These are phyloP conservation scores for Lydus trimaculatus DNA, from an alignment of 2,888 invertebrate genomes.

Conservation along the genomic window DNA sequence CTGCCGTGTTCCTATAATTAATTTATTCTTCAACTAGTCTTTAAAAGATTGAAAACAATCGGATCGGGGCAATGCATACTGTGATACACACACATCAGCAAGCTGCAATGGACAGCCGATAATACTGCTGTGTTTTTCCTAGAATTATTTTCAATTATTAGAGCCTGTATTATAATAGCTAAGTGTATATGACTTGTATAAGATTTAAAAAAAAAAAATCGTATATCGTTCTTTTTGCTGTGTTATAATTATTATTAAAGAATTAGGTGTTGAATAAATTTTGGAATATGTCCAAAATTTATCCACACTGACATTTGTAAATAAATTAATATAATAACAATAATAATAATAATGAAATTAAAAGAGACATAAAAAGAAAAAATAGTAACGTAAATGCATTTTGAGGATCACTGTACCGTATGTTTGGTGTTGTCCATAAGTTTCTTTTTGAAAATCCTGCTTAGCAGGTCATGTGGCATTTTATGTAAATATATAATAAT, in stretches of 20 bases:
- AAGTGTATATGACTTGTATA: conserved; percentile 49
- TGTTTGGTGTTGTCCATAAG: conserved; percentile 58
- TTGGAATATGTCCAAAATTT: conserved; percentile 58
- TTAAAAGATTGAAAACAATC: conserved; percentile 28
- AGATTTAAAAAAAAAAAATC: conserved; percentile 23
- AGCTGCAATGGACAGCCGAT: conserved; percentile 55
- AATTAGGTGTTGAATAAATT: conserved; percentile 52
- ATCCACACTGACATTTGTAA: conserved; percentile 52
- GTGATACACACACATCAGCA: conserved; percentile 59
- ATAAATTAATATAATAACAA: conserved; percentile 14
- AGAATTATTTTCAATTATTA: conserved; percentile 43
- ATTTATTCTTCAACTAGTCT: conserved; percentile 56
- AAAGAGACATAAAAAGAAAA: conserved; percentile 30
- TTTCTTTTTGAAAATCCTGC: conserved; percentile 37
- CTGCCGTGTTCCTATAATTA: conserved; percentile 62
- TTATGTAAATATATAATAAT: conserved; percentile 52
- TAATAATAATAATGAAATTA: conserved; percentile 35
- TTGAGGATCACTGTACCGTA: conserved; percentile 54
- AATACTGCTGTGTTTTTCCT: conserved; percentile 50
- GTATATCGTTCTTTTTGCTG: conserved; percentile 50
- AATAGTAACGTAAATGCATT: conserved; percentile 38
- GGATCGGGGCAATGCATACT: conserved; percentile 63
- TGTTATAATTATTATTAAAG: conserved; percentile 44
- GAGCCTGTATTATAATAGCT: conserved; percentile 51
- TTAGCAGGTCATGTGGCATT: conserved; percentile 48